A percentile compares a stretch with the other conserved stretches of the same genome.
Evolutionary conservation across 2,888 invertebrate genomes (phyloP).

Genomic region (Crematogaster levior): DNA sequence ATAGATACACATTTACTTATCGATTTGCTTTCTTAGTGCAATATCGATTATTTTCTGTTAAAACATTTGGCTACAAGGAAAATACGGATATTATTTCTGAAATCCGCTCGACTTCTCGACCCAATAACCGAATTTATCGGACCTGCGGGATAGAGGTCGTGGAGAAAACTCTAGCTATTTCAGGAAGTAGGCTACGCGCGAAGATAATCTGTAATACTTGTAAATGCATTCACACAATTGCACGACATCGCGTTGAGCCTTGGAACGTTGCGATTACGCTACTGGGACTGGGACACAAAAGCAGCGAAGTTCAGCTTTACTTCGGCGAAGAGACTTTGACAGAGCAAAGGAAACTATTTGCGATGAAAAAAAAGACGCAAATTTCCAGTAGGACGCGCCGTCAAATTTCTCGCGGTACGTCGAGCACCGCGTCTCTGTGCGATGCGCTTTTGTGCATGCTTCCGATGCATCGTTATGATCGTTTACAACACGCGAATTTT

Average conservation of each 20-base stretch:
- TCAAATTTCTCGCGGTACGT: constrained; percentile 68
- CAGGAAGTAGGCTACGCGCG: constrained; percentile 47
- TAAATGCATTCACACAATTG: constrained; percentile 26
- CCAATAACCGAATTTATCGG: constrained; percentile 50
- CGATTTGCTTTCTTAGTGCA: constrained; percentile 15
- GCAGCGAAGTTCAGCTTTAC: not conserved
- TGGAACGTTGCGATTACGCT: constrained; percentile 2
- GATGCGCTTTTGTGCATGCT: constrained; percentile 58
- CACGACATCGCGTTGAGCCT: not conserved
- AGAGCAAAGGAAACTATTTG: constrained; percentile 2
- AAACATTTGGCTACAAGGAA: not conserved
- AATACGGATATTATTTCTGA: constrained; percentile 34
- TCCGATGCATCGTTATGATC: constrained; percentile 47
- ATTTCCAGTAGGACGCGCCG: constrained; percentile 61
- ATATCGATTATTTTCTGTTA: constrained; percentile 18
- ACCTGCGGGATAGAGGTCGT: constrained; percentile 27
- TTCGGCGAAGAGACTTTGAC: not conserved
- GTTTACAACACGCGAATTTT: constrained; percentile 50
- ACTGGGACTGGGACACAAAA: not conserved
- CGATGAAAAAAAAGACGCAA: constrained; percentile 47
- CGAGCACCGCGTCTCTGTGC: constrained; percentile 53
- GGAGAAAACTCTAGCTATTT: constrained; percentile 51
- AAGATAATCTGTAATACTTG: constrained; percentile 33
- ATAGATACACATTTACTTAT: not conserved
- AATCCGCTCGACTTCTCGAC: constrained; percentile 49